Base-by-base conservation (phyloP, 1,140 invertebrate genomes). In the Aphelinus certus region DNA sequence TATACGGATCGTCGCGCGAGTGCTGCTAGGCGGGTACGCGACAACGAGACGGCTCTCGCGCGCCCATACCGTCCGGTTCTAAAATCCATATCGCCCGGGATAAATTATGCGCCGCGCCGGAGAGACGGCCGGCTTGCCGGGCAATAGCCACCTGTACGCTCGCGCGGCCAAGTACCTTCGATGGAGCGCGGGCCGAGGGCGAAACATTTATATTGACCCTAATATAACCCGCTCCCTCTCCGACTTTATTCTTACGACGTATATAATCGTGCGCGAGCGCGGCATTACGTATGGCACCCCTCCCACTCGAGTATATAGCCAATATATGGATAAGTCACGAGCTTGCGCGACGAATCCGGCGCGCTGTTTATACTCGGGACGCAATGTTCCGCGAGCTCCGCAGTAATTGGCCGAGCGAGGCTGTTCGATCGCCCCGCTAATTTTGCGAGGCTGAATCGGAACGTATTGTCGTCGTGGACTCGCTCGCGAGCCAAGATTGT, bases 171-270 rank as follows among this genome's bases (percentile, higher is more conserved):
- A 75, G 73, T 70, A 75, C 66, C 61, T 64, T 57, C 73, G 63
- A 75, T 75, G 66, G 51, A 70, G 57, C 65, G 73, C n/a, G 60
- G 26, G 26, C 42, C 51, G 42, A 56, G 49, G 43, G 58, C 60
- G 47, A 43, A 69, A 64, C 73, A 75, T 75, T 74, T 74, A 74
- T 70, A 75, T 75, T 58, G 66, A 69, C 73, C 73, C 73, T 69
- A 26, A 26, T 26, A 75, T 75, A 75, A 75, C 73, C 73, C 45
- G 5, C 57, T 45, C 58, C 7, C 43, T 3, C n/a, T 48, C n/a
- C 55, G 45, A 48, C 43, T 64, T 76, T 76, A 76, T 66, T 69
- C 67, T 70, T 69, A 66, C 68, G 68, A 73, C 55, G 56, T 49
- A 66, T 26, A 26, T 73, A 66, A 73, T 73, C 71, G 71, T 6